Percentiles rank a stretch among this genome's conserved stretches.
Conservation (phyloP, 2,888 invertebrate genomes). For the Leptinotarsa peninsularis region DNA sequence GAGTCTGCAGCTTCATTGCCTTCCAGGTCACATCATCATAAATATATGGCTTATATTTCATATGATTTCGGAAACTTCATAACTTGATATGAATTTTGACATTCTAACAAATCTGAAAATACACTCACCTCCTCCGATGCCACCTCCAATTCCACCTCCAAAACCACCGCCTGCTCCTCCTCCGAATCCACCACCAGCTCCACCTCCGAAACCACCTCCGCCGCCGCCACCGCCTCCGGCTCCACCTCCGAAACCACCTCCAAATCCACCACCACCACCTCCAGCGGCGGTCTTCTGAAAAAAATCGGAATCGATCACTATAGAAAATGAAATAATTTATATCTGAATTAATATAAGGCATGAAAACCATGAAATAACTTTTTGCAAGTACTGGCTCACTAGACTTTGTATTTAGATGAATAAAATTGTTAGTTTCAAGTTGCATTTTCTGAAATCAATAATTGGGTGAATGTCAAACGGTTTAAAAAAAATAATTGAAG, state of each 20-base stretch:
- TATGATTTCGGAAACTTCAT: no score
- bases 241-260: conserved; percentile 59
- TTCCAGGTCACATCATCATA: no score
- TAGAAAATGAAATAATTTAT: neutral
- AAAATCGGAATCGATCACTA: neutral
- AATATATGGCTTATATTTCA: no score
- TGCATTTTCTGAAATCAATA: no score
- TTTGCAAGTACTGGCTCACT: no score
- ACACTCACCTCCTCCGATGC: conserved; percentile 49
- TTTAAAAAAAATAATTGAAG: no score
- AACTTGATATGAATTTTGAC: no score
- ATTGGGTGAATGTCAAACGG: no score
- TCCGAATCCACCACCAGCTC: conserved; percentile 59
- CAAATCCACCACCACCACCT: conserved; percentile 65
- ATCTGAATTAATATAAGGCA: neutral
- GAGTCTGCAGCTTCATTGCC: no score
- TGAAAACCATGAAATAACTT: no score
- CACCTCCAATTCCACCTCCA: conserved; percentile 61
- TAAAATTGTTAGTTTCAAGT: no score
- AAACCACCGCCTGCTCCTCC: conserved; percentile 61
- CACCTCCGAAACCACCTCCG: conserved; percentile 67
- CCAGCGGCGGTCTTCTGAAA: conserved; percentile 53
- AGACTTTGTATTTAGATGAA: no score
- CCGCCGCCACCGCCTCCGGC: conserved; percentile 49
- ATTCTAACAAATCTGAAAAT: neutral